phyloP scores from a whole-genome alignment of 2,888 invertebrate genomes.

The Parelbella ahira region DNA sequence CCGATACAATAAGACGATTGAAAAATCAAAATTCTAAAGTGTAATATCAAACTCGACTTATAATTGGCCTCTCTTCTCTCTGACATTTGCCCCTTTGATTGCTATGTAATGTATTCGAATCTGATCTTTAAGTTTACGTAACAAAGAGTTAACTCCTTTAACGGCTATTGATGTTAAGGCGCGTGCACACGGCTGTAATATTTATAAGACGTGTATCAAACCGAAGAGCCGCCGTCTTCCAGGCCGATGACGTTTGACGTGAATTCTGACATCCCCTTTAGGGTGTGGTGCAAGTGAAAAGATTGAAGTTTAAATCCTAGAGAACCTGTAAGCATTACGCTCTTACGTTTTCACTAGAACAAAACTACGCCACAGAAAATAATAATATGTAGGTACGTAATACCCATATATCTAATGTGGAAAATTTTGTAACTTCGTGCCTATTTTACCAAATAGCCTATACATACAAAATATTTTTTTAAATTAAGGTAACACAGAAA shows the following conservation, averaged over 20 bases:
- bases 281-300: slow-evolving; percentile 33
- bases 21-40: slow-evolving; percentile 73
- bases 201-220: slow-evolving; percentile 75
- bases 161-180: slow-evolving; percentile 40
- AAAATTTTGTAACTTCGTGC: too few relatives aligned
- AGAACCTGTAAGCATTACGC: too few relatives aligned
- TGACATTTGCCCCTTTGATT: slow-evolving; percentile 47
- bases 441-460: too few relatives aligned
- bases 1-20: slow-evolving; percentile 69
- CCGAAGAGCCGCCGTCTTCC: slow-evolving; percentile 74
- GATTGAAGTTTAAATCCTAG: too few relatives aligned
- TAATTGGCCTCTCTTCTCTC: slow-evolving; percentile 68
- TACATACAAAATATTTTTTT: too few relatives aligned
- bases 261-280: slow-evolving; percentile 69
- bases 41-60: slow-evolving; percentile 72
- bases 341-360: too few relatives aligned
- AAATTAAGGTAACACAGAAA: too few relatives aligned
- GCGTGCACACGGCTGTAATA: slow-evolving; percentile 56
- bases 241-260: slow-evolving; percentile 79
- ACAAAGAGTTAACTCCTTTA: slow-evolving; percentile 36
- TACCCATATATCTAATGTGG: too few relatives aligned
- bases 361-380: too few relatives aligned
- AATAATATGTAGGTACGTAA: too few relatives aligned
- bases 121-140: not conserved
- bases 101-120: slow-evolving; percentile 24